Base-by-base conservation (phyloP, 2,113 vertebrate species). In the Ibidorhyncha struthersii region DNA sequence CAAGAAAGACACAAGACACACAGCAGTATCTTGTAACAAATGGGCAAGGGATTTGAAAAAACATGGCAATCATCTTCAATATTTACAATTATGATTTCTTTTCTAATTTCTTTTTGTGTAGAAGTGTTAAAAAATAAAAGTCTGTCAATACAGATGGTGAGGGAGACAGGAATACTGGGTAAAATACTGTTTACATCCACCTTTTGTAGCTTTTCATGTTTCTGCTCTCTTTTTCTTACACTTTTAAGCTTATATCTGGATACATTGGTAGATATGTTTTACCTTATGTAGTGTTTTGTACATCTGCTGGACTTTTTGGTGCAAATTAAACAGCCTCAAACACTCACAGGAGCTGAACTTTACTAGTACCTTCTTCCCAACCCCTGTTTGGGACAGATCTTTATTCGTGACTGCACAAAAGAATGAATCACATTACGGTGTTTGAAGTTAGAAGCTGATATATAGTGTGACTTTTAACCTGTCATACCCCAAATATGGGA, bases 131-230 rank as follows among this genome's bases (percentile, higher is more conserved):
- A 70, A 91, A 93, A 63, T 73, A 90, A 10, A 82, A 89, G 88
- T 82, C 96, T 97, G 94, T 78, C 82, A 45, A 73, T 95, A 53
- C 95, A 98, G 95, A 95, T 98, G 96, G 96, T 80, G 77, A 92
- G 50, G 30, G 90, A 92, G 53, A 45, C 40, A 49, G 58, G 58
- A 66, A 86, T 25, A 26, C 43, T 6, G 53, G 56, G 53, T 62
- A 55, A 79, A 81, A 82, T 34, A 38, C 58, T 86, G 63, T 79
- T 94, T 94, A 50, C 53, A 65, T 86, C 49, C 86, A 78, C 77
- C 93, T 96, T 91, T 88, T 87, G 47, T 82, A 36, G 53, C 25
- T 90, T 83, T 93, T 78, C 34, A 2, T 62, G 21, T 74, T 85
- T 66, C 66, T 96, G 40, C 69, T 94, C 84, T 79, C 21, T 15